A percentile compares a stretch with the other conserved stretches of the same genome.
phyloP scores from a whole-genome alignment of 2,797 vertebrate species.

The Ambastaia sidthimunki region DNA sequence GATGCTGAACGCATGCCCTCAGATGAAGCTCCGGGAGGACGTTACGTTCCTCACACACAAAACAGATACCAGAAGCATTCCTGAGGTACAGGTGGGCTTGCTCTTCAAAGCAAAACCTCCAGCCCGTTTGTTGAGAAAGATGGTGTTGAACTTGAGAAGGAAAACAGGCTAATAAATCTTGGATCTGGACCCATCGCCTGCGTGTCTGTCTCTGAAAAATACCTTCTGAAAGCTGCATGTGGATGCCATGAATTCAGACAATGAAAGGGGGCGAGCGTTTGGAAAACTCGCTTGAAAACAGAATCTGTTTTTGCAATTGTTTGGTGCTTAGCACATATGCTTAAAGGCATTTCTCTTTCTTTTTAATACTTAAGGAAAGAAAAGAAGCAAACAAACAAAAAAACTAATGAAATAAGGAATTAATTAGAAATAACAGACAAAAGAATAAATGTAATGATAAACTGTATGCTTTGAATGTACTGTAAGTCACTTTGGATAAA shows the following conservation, averaged over 20 bases:
- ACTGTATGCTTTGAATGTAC: no score
- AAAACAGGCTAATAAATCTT: constrained; percentile 55
- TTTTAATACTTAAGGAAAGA: no score
- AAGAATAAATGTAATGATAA: background rate
- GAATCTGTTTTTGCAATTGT: background rate
- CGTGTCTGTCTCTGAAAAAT: constrained; percentile 24
- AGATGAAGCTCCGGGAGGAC: constrained; percentile 7
- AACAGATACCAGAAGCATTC: constrained; percentile 27
- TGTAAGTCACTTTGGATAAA: no score
- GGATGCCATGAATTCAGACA: constrained; percentile 17
- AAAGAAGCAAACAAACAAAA: no score
- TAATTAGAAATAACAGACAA: constrained; percentile 6
- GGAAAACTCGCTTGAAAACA: background rate
- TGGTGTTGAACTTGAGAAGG: constrained; percentile 12
- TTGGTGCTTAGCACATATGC: background rate
- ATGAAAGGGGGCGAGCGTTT: no score
- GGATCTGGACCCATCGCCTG: background rate
- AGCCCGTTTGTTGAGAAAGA: constrained; percentile 16
- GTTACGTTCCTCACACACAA: constrained; percentile 14
- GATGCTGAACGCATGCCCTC: background rate
- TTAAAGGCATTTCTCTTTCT: no score
- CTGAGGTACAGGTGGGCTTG: constrained; percentile 21
- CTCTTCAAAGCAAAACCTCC: constrained; percentile 38
- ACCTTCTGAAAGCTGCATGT: constrained; percentile 21
- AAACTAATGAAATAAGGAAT: no score